phyloP scores from a whole-genome alignment of 2,888 invertebrate species.

The Noctua janthe region DNA sequence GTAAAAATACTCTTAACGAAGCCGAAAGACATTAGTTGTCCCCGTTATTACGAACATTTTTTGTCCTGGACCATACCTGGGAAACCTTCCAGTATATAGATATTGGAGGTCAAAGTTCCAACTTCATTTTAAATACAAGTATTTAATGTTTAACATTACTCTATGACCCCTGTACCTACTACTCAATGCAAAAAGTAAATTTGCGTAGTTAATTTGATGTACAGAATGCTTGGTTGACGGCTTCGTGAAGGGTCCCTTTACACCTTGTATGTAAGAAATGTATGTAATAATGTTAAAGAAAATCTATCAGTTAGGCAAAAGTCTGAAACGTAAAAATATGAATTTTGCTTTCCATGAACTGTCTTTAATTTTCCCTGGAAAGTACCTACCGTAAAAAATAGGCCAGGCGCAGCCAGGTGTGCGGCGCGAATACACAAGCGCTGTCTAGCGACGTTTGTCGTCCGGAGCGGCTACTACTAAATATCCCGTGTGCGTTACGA shows the following conservation, averaged over 20 bases:
- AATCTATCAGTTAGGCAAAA: constrained; percentile 86
- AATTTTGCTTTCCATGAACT: constrained; percentile 84
- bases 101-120: not conserved
- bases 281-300: constrained; percentile 78
- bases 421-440: not conserved
- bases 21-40: not conserved
- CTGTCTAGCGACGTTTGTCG: too few species aligned
- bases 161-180: not conserved
- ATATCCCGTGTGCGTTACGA: too few species aligned
- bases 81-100: not conserved
- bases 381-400: not conserved
- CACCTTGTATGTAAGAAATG: constrained; percentile 64
- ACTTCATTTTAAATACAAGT: not conserved
- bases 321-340: constrained; percentile 85
- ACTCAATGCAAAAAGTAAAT: not conserved
- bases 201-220: not conserved
- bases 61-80: not conserved
- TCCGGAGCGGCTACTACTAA: too few species aligned
- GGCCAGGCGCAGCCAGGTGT: not conserved
- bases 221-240: not conserved
- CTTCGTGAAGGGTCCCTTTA: not conserved
- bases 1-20: not conserved
- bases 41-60: not conserved
- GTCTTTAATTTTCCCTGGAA: constrained; percentile 61
- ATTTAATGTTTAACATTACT: not conserved